A percentile compares a stretch with the other conserved stretches of the same genome.
Evolutionary conservation across 1,140 invertebrate genomes (phyloP).

Genomic region (Brachionus paranguensis): DNA sequence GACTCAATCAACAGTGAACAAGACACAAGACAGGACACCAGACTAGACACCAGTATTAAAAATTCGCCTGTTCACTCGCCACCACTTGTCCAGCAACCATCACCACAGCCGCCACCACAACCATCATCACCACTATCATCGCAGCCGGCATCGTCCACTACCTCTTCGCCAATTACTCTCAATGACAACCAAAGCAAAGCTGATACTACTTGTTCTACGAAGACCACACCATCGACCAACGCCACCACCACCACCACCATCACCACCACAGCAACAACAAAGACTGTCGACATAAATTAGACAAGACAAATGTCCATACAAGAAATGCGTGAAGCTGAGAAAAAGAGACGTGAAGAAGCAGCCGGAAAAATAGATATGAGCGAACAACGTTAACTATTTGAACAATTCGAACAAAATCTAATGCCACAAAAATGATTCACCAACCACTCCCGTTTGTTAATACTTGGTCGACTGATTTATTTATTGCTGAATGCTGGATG

Average conservation of each 20-base stretch:
- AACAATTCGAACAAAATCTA: constrained; percentile 39
- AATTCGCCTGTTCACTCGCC: not conserved
- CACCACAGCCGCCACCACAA: not conserved
- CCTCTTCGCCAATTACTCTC: too few relatives aligned
- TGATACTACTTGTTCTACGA: not conserved
- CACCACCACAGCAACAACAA: too few relatives aligned
- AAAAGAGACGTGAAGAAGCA: constrained; percentile 22
- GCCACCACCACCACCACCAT: not conserved
- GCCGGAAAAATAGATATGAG: constrained; percentile 36
- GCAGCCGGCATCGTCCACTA: not conserved
- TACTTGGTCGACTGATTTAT: too few relatives aligned
- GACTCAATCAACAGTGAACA: not conserved
- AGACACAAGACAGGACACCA: not conserved
- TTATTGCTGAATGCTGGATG: too few relatives aligned
- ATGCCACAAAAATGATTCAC: not conserved
- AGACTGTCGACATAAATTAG: not conserved
- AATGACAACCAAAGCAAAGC: not conserved
- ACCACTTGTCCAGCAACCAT: not conserved
- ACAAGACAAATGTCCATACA: constrained; percentile 19
- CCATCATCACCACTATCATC: not conserved
- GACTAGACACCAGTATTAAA: not conserved
- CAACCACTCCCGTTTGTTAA: too few relatives aligned
- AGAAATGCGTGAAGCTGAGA: constrained; percentile 33
- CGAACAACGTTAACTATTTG: constrained; percentile 20
- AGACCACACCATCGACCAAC: not conserved